Conservation (phyloP, 2,113 vertebrate species). For the Pantherophis guttatus region DNA sequence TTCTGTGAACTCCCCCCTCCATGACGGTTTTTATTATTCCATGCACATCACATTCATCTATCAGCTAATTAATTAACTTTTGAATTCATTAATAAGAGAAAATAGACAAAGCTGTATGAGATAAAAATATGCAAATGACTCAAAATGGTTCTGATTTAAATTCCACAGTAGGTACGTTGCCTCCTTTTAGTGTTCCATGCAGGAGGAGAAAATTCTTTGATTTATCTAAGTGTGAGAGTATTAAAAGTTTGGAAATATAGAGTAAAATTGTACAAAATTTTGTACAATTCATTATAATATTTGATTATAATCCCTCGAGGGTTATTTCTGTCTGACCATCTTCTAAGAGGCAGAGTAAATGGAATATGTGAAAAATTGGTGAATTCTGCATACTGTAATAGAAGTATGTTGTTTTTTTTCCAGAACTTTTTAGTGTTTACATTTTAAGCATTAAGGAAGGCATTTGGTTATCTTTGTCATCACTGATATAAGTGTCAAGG, state of each 20-base stretch:
- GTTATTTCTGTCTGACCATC: not conserved
- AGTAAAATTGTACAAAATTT: not conserved
- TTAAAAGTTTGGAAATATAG: not conserved
- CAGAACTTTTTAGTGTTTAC: not conserved
- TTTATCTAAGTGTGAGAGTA: rapidly evolving
- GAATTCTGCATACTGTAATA: not conserved
- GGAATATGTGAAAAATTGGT: not conserved
- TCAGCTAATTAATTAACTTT: constrained; percentile 24
- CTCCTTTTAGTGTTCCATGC: not conserved
- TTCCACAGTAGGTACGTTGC: not conserved
- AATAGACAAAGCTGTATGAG: constrained; percentile 3
- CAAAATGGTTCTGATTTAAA: constrained; percentile 34
- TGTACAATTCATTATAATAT: constrained; percentile 15
- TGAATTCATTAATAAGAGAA: constrained; percentile 12
- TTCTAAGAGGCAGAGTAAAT: not conserved
- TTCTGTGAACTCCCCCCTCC: not conserved
- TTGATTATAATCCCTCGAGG: not conserved
- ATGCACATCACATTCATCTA: constrained; percentile 28
- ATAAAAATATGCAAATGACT: not conserved
- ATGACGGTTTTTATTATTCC: not conserved
- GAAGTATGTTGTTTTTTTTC: not conserved
- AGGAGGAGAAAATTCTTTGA: not conserved
- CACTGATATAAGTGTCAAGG: not conserved
- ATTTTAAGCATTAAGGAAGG: not conserved
- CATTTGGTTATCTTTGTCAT: not conserved